Evolutionary conservation across 2,888 invertebrate genomes (phyloP).

Genomic region (Drosophila emarginata): DNA sequence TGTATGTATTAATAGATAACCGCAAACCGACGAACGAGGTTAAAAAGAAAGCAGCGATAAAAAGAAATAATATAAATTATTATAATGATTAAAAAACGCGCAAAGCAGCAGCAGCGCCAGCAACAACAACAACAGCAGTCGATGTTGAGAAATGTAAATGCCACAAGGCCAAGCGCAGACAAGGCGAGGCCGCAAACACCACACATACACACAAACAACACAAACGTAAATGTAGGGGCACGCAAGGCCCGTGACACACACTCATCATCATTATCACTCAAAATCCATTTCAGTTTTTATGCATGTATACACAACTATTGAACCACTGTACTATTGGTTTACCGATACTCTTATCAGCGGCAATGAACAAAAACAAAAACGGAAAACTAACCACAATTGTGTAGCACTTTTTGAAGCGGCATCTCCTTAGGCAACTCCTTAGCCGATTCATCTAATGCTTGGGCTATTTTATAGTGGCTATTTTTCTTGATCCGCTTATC

Average conservation of each 20-base stretch:
- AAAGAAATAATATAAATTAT: conserved; percentile 65
- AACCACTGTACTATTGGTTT: conserved; percentile 23
- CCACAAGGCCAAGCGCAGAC: conserved; percentile 77
- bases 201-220: conserved; percentile 26
- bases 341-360: conserved; percentile 37
- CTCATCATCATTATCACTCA: conserved; percentile 8
- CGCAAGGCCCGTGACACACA: conserved; percentile 70
- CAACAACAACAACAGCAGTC: conserved; percentile 20
- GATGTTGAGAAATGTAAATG: conserved; percentile 74
- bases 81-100: conserved; percentile 70
- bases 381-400: conserved; percentile 78
- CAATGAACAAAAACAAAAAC: conserved; percentile 6
- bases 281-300: conserved; percentile 32
- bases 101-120: conserved; percentile 40
- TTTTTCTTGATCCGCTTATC: conserved; percentile 93
- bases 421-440: conserved; percentile 86
- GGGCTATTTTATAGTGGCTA: conserved; percentile 91
- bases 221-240: conserved; percentile 37
- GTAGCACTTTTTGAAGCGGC: conserved; percentile 79
- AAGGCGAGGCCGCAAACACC: conserved; percentile 71
- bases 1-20: conserved; percentile 58
- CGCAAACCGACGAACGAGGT: conserved; percentile 46
- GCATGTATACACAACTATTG: conserved; percentile 25
- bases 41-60: conserved; percentile 63
- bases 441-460: conserved; percentile 88